Base-by-base conservation (phyloP, 2,888 invertebrate species). In the Dynastes grantii region DNA sequence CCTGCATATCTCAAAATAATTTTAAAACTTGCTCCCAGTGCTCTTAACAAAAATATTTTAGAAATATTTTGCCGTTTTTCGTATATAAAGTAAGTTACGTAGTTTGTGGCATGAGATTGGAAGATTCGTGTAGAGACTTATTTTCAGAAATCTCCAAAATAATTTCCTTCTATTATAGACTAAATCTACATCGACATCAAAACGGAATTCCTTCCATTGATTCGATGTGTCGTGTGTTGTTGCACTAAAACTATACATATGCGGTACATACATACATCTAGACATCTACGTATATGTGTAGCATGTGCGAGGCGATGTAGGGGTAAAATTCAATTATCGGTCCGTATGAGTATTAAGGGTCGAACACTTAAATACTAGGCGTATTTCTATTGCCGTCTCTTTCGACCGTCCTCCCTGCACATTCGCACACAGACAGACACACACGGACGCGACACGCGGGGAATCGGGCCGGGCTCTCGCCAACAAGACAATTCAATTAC, bases 401-500 rank as follows among this genome's bases (percentile, higher is more conserved):
- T 76, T 63, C 79, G 40, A 27, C 40, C 61, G 61, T 55, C 71
- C 32, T 55, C 71, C 13, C 61, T 27, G 45, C 73, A 64, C 71
- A 58, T 22, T 58, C 16, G 8, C 55, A 58, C 16, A 22, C 55
- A 8, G n/a, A 16, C 53, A 53, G n/a, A 53, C 53, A 16, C 16
- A n/a, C 53, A 53, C 53, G 55, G 55, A 58, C 55, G n/a, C 77
- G 79, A 76, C 76, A 77, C 77, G 32, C 32, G 81, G 32, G 45
- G 45, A 45, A 45, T 27, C 61, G 40, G 78, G 51, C 68, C 84
- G 83, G 81, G 84, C 84, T 84, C 84, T 84, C 84, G 86, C 86
- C 87, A 88, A 88, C 88, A 88, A 88, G 89, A 89, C 89, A 88
- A 89, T 89, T 89, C 89, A 88, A 89, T 89, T 89, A 89, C 87